Evolutionary conservation across 2,113 vertebrate species (phyloP).

Genomic region (Agelaius phoeniceus): DNA sequence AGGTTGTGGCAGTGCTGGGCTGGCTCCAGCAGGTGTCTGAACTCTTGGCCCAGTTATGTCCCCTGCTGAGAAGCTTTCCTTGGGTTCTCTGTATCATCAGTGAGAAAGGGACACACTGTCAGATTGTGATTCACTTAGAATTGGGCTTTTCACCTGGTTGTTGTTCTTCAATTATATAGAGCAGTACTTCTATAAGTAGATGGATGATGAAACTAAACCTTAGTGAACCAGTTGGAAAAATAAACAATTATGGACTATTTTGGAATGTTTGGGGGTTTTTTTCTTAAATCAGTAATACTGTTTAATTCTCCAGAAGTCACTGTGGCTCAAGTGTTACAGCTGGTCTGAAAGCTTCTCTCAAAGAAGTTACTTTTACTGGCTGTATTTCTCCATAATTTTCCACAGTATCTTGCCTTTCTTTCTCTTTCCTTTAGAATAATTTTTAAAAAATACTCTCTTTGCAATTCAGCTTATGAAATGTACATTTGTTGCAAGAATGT

Average conservation of each 20-base stretch:
- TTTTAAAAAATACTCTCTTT: neutral
- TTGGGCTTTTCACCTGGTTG: neutral
- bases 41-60: neutral
- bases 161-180: neutral
- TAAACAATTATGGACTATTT: neutral
- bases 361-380: neutral
- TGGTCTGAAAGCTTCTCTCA: neutral
- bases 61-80: neutral
- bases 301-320: neutral
- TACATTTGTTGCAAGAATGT: neutral
- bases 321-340: neutral
- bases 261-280: neutral
- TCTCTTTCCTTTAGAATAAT: neutral
- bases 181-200: neutral
- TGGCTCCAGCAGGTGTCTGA: neutral
- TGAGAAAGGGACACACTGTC: neutral
- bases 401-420: neutral
- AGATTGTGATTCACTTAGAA: neutral
- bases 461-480: neutral
- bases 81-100: neutral
- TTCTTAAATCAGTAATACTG: neutral
- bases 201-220: neutral
- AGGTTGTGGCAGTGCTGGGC: neutral
- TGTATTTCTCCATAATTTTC: neutral
- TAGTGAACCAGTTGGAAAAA: neutral